Conservation (phyloP, 2,888 invertebrate genomes). For the Oxyscelio sp. region DNA sequence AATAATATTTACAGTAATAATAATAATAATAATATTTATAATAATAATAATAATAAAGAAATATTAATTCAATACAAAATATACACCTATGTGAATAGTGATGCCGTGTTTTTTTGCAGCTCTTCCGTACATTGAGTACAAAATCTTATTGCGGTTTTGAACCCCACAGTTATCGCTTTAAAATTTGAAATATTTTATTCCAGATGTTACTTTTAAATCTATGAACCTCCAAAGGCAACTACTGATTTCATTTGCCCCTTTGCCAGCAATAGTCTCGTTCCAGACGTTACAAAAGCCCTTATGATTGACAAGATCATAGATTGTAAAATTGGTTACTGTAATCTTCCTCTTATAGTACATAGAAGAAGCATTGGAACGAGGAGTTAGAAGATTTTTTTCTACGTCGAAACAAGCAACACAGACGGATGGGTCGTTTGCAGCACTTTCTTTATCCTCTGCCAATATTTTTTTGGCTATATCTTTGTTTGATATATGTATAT, state of each 20-base stretch:
- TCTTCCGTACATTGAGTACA: constrained; percentile 16
- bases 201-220: background rate
- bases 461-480: background rate
- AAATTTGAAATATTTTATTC: constrained; percentile 18
- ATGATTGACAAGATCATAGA: constrained; percentile 21
- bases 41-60: too few relatives aligned
- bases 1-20: too few relatives aligned
- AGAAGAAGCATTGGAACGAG: constrained; percentile 8
- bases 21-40: too few relatives aligned
- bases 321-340: constrained; percentile 39
- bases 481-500: constrained; percentile 4
- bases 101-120: background rate
- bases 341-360: constrained; percentile 43
- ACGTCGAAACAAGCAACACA: constrained; percentile 30
- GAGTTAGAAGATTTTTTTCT: constrained; percentile 23
- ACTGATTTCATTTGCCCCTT: constrained; percentile 63
- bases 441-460: constrained; percentile 21
- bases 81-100: too few relatives aligned
- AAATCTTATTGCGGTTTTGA: constrained; percentile 21
- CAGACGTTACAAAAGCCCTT: constrained; percentile 63
- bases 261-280: constrained; percentile 65
- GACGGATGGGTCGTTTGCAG: background rate
- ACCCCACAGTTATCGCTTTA: constrained; percentile 21
- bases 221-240: constrained; percentile 63
- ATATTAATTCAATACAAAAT: too few relatives aligned